Evolutionary conservation across 2,888 invertebrate species (phyloP).

Genomic region (Ligdia adustata): DNA sequence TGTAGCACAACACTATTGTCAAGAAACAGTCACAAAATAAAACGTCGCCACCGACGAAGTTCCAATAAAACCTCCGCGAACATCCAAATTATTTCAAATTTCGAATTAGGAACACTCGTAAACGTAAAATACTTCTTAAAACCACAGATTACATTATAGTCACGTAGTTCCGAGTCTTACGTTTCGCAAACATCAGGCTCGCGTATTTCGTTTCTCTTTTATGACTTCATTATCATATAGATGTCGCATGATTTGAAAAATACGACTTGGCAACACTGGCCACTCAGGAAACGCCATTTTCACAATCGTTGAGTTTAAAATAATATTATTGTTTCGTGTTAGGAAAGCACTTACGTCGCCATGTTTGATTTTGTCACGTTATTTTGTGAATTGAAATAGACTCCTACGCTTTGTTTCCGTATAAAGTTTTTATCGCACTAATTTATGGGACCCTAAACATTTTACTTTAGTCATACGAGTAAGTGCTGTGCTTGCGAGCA

Average conservation of each 20-base stretch:
- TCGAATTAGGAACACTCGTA: constrained; percentile 52
- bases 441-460: constrained; percentile 44
- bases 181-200: constrained; percentile 56
- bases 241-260: constrained; percentile 39
- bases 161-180: constrained; percentile 45
- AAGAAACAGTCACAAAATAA: constrained; percentile 44
- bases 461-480: constrained; percentile 25
- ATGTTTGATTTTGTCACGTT: constrained; percentile 60
- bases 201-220: constrained; percentile 47
- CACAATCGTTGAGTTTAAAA: constrained; percentile 39
- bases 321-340: constrained; percentile 55
- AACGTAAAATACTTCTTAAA: constrained; percentile 36
- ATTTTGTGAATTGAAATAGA: constrained; percentile 48
- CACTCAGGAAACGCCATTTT: constrained; percentile 42
- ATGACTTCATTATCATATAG: constrained; percentile 55
- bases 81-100: constrained; percentile 45
- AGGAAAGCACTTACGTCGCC: constrained; percentile 53
- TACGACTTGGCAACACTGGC: constrained; percentile 27
- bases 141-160: not conserved
- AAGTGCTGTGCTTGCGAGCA: too few species aligned
- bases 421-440: constrained; percentile 39
- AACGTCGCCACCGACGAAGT: constrained; percentile 38
- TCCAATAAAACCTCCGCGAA: constrained; percentile 40
- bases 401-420: constrained; percentile 56
- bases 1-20: constrained; percentile 66